Percentiles rank a stretch among this genome's conserved stretches.
These are phyloP conservation scores for Micromussa lordhowensis DNA, from an alignment of 92 coral and sea anemone species.

Conservation along the genomic window DNA sequence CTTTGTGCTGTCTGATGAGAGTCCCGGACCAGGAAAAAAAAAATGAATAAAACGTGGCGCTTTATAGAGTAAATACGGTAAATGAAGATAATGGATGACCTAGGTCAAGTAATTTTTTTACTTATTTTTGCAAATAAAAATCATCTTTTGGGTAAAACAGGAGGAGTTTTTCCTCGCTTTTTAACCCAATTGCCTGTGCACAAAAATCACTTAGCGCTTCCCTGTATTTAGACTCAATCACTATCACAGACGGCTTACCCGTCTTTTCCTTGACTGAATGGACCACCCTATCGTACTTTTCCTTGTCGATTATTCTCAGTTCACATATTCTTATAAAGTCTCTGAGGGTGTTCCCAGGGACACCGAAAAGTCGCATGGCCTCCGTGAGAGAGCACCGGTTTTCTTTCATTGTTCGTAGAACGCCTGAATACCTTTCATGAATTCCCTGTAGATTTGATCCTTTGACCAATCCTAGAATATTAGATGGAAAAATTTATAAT, in stretches of 20 bases:
- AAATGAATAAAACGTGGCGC: slow-evolving; percentile 38
- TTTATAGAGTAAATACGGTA: slow-evolving; percentile 11
- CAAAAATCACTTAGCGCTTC: slow-evolving; percentile 8
- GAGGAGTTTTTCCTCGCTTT: slow-evolving; percentile 12
- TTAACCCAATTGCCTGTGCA: background rate
- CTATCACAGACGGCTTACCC: background rate
- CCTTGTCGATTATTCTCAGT: slow-evolving; percentile 5
- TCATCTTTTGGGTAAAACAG: slow-evolving; percentile 4
- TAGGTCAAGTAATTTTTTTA: background rate
- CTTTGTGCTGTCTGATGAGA: too few species aligned
- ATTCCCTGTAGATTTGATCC: slow-evolving; percentile 2
- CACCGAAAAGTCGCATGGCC: background rate
- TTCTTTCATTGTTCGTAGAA: background rate
- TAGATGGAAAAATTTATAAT: slow-evolving; percentile 2
- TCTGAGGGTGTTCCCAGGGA: slow-evolving; percentile 15
- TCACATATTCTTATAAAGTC: slow-evolving; percentile 7
- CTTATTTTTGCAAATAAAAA: background rate
- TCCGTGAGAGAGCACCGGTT: background rate
- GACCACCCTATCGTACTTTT: slow-evolving; percentile 13
- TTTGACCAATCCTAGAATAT: slow-evolving; percentile 17
- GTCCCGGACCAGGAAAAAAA: background rate
- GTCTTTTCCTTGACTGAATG: background rate
- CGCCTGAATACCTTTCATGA: background rate
- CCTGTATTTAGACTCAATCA: background rate
- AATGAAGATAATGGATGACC: background rate